phyloP scores from a whole-genome alignment of 2,888 invertebrate genomes.

The Eremobia ochroleuca region DNA sequence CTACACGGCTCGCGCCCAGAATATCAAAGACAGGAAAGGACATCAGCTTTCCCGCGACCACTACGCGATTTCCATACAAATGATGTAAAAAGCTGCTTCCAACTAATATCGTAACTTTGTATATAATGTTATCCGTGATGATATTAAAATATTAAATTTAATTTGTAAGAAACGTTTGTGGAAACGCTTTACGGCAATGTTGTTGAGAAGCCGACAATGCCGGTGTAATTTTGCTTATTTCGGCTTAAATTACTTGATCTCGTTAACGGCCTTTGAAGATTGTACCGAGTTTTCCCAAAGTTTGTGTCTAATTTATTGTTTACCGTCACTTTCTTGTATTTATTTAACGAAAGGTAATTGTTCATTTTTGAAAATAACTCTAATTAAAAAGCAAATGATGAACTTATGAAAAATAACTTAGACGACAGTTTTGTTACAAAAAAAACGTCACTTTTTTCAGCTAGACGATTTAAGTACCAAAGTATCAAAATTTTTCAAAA shows the following conservation, averaged over 20 bases:
- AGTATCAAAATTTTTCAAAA: not conserved
- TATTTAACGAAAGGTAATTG: constrained; percentile 82
- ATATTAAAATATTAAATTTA: constrained; percentile 78
- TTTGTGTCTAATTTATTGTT: constrained; percentile 89
- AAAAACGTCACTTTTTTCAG: not conserved
- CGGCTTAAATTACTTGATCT: constrained; percentile 89
- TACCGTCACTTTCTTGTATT: constrained; percentile 86
- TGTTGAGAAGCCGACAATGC: constrained; percentile 84
- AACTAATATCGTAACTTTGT: constrained; percentile 71
- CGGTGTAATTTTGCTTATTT: constrained; percentile 89
- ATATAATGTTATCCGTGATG: constrained; percentile 71
- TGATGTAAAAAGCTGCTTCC: constrained; percentile 73
- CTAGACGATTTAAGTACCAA: not conserved
- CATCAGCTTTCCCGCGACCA: constrained; percentile 78
- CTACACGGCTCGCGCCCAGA: constrained; percentile 80
- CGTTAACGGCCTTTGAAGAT: constrained; percentile 89
- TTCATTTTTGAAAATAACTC: constrained; percentile 75
- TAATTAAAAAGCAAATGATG: constrained; percentile 67
- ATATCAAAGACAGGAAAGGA: constrained; percentile 84
- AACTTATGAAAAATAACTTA: not conserved
- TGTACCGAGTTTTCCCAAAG: constrained; percentile 87
- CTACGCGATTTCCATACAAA: constrained; percentile 82
- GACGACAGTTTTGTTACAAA: not conserved
- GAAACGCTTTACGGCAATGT: constrained; percentile 80
- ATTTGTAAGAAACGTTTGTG: constrained; percentile 78